Percentiles rank a stretch among this genome's conserved stretches.
Conservation (phyloP, 2,888 invertebrate genomes). For the Schizotus pectinicornis region DNA sequence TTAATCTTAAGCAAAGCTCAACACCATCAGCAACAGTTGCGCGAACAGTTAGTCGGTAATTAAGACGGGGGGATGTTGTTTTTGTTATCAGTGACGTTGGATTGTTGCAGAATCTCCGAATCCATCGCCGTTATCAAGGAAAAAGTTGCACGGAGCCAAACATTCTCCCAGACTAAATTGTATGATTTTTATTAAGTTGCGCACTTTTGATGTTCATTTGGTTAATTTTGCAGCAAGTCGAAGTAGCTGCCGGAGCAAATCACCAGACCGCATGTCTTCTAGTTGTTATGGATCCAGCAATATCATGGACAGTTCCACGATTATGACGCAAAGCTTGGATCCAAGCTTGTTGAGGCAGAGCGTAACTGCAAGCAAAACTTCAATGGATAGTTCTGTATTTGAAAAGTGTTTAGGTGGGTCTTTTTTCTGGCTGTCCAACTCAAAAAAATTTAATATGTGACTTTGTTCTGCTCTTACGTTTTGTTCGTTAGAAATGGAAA, state of each 20-base stretch:
- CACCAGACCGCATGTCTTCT: slow-evolving; percentile 76
- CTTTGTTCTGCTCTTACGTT: too few species aligned
- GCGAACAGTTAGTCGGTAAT: slow-evolving; percentile 63
- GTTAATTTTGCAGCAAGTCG: slow-evolving; percentile 16
- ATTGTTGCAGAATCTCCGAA: slow-evolving; percentile 51
- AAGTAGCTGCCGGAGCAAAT: slow-evolving; percentile 59
- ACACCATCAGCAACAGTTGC: slow-evolving; percentile 84
- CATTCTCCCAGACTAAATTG: slow-evolving; percentile 60
- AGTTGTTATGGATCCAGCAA: slow-evolving; percentile 67
- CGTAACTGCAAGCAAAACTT: slow-evolving; percentile 44
- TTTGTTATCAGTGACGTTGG: background rate
- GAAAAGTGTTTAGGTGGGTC: slow-evolving; percentile 50
- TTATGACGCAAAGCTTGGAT: slow-evolving; percentile 71
- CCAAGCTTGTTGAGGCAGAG: slow-evolving; percentile 62
- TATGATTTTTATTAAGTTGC: slow-evolving; percentile 47
- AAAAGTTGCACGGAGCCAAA: slow-evolving; percentile 59
- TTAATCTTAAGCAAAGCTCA: slow-evolving; percentile 89
- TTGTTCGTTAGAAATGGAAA: too few species aligned
- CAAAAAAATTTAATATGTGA: too few species aligned
- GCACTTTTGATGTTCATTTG: background rate
- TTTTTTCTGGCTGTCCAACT: too few species aligned
- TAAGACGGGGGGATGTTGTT: background rate
- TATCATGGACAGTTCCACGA: slow-evolving; percentile 46
- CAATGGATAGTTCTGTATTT: slow-evolving; percentile 39
- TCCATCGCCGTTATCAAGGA: slow-evolving; percentile 60